Evolutionary conservation across 2,113 vertebrate genomes (phyloP), one percentile per base, ranked within the genome.

Genomic region (Lamprologus sp.): DNA sequence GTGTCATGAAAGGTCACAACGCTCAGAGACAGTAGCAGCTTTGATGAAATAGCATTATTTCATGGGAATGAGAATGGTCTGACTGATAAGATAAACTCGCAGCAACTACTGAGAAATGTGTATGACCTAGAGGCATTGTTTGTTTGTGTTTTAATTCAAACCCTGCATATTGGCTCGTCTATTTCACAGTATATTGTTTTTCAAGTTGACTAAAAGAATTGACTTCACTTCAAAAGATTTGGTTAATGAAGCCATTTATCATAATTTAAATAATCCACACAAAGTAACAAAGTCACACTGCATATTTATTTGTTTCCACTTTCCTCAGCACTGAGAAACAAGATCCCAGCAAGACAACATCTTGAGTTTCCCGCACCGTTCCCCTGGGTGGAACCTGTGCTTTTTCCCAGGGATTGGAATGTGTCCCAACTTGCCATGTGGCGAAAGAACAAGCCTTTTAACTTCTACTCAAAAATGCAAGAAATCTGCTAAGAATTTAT

Each of bases 401-500:
- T 86, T 88, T 93, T 83, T 92, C 49, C 82, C 82, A 81, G 84
- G 89, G 84, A 92, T 87, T 84, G 90, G 93, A 96, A 95, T 92
- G 89, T 92, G 86, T 93, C 90, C 88, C 89, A 89, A 88, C 87
- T 88, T 84, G 81, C 83, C 53, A 83, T 86, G 81, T 73, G 81
- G 54, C 89, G 89, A 83, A 88, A 70, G 83, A 81, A 88, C 77
- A 75, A 88, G 60, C 21, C 93, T 94, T 96, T 95, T 92, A 94
- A 94, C 87, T 93, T 93, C 79, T 40, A 88, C 89, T 89, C 81
- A 96, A 91, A 95, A 92, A 95, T 96, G 92, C 77, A 94, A 95
- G 85, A 96, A 95, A 94, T 94, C 88, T 92, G 91, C 87, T 77
- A 94, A 96, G 93, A 96, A 91, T 94, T 92, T 90, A 77, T 79